A percentile compares a stretch with the other conserved stretches of the same genome.
Conservation (phyloP, 2,888 invertebrate species). For the Amblyjoppa proteus region DNA sequence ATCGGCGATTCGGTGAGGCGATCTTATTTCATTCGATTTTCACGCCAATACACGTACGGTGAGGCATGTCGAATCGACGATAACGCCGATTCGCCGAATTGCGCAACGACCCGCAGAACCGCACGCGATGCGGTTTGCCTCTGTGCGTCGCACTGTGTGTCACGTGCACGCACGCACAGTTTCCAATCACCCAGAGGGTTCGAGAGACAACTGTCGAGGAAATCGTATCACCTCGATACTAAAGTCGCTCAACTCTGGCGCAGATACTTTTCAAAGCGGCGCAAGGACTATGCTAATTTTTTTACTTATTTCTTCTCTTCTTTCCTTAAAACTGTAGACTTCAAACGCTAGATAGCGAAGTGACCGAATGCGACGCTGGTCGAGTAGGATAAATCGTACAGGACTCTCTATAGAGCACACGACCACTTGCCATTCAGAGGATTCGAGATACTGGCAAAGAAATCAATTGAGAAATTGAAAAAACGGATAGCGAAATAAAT, state of each 20-base stretch:
- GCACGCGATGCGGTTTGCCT: background rate
- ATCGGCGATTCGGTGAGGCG: conserved; percentile 44
- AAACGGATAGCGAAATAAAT: no score
- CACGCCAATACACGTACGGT: background rate
- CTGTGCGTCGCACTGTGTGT: background rate
- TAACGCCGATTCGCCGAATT: conserved; percentile 18
- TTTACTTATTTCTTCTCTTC: background rate
- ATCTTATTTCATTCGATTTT: conserved; percentile 24
- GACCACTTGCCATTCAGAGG: background rate
- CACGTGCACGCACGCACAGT: background rate
- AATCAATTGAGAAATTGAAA: no score
- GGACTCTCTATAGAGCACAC: background rate
- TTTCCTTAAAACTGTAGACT: background rate
- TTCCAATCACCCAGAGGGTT: background rate
- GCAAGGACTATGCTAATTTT: conserved; percentile 64
- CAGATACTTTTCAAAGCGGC: conserved; percentile 48
- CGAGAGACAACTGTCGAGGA: background rate
- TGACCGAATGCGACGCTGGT: background rate
- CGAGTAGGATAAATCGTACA: background rate
- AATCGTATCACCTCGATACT: background rate
- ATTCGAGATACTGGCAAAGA: background rate
- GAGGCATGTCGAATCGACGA: background rate
- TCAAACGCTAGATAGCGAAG: background rate
- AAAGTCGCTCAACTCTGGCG: background rate
- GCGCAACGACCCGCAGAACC: conserved; percentile 21